Conservation (phyloP, 2,113 vertebrate genomes). For the Caretta caretta region DNA sequence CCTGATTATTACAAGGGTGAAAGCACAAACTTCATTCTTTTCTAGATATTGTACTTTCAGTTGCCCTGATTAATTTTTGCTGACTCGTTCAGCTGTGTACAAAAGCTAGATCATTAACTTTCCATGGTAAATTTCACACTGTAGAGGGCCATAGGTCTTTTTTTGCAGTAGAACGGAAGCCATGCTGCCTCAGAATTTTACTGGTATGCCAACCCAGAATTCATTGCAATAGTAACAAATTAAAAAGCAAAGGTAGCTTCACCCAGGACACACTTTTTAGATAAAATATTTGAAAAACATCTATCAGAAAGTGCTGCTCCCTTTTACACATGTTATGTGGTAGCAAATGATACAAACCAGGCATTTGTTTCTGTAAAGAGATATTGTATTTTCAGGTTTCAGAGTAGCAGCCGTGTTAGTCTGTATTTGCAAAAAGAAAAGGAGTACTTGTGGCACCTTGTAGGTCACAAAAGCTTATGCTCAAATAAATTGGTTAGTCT, state of each 20-base stretch:
- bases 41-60: not conserved
- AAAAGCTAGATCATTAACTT: not conserved
- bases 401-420: no score
- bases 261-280: not conserved
- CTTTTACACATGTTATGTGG: not conserved
- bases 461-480: no score
- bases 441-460: no score
- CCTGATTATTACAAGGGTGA: not conserved
- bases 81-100: not conserved
- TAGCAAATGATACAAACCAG: not conserved
- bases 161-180: not conserved
- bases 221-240: not conserved
- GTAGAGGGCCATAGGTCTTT: not conserved
- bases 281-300: not conserved
- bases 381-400: not conserved
- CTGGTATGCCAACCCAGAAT: not conserved
- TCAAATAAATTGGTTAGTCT: no score
- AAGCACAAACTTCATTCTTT: not conserved
- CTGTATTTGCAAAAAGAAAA: no score
- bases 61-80: not conserved
- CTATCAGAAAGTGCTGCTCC: not conserved
- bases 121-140: not conserved
- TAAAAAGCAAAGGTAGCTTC: not conserved
- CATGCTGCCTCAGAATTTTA: not conserved
- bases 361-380: not conserved